phyloP scores from a whole-genome alignment of 2,113 vertebrate genomes.

The Stegostoma tigrinum region DNA sequence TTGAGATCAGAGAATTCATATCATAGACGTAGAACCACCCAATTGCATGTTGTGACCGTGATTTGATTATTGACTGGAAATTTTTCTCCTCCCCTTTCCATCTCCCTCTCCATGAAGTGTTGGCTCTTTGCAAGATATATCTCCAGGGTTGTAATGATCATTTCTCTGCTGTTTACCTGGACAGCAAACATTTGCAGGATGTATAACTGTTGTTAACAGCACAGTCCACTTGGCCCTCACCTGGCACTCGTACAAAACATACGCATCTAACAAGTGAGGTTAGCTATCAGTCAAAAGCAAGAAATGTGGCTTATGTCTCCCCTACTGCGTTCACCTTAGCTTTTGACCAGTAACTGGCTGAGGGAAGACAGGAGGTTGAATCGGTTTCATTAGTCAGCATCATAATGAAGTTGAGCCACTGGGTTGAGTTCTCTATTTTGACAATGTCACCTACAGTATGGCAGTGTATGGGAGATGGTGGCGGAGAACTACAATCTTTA shows the following conservation, averaged over 20 bases:
- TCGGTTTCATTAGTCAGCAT: background rate
- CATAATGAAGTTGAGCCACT: background rate
- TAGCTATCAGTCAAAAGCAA: background rate
- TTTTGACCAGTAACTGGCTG: background rate
- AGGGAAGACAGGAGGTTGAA: background rate
- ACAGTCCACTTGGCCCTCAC: background rate
- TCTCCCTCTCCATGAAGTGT: background rate
- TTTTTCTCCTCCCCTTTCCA: background rate
- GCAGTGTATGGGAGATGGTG: background rate
- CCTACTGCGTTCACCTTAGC: background rate
- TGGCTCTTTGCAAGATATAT: background rate
- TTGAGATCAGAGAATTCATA: background rate
- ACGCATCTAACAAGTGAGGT: background rate
- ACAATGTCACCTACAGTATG: background rate
- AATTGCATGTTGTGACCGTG: background rate
- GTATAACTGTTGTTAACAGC: background rate
- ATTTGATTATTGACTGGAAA: background rate
- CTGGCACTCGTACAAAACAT: background rate
- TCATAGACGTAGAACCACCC: background rate
- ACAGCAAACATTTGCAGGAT: background rate
- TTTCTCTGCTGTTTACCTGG: background rate
- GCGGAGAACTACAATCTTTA: background rate
- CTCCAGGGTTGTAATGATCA: background rate
- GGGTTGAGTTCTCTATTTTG: background rate
- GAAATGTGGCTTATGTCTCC: background rate